Base-by-base conservation (phyloP, 2,113 vertebrate species). In the Anoplopoma fimbria region DNA sequence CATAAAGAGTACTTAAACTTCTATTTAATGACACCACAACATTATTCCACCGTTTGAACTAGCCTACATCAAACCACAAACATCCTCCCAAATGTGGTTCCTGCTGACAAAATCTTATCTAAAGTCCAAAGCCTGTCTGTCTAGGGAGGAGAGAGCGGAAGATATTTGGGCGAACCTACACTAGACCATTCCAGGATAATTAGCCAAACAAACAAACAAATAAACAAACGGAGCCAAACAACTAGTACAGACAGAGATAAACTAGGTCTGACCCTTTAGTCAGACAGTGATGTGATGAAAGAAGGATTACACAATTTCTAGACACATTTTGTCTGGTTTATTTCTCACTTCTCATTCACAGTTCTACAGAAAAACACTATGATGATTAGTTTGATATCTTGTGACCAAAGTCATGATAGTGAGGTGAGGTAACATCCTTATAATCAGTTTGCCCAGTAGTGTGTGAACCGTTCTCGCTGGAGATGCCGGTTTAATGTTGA, bases 61-160 rank as follows among this genome's bases (percentile, higher is more conserved):
- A 17, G 45, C 9, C 77, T n/a, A 62, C 77, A 85, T 78, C 83
- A 81, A 89, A 87, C 73, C 82, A 76, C 76, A 92, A 89, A 86
- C 92, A 89, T 88, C 87, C 89, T 74, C 73, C 79, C 61, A 79
- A 88, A 89, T 82, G 79, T 85, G 88, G 89, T 90, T 92, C 88
- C 91, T 88, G 87, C 77, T 29, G 89, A 92, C 90, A 84, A 91
- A 60, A 91, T 92, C 90, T 93, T 87, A 93, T 93, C 90, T 92
- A 12, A 73, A 87, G 75, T 61, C 53, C 72, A 61, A 67, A 70
- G 65, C 29, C 55, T 51, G 51, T 68, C 23, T 57, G 62, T 85
- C 77, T 15, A 2, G 81, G 86, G 81, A 82, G 76, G 69, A 25
- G 29, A 21, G 14, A 38, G 57, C 36, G 36, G 88, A 81, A 86